Percentiles rank a stretch among this genome's conserved stretches.
Conservation (phyloP, 1,140 invertebrate genomes). For the Anthonomus grandis region DNA sequence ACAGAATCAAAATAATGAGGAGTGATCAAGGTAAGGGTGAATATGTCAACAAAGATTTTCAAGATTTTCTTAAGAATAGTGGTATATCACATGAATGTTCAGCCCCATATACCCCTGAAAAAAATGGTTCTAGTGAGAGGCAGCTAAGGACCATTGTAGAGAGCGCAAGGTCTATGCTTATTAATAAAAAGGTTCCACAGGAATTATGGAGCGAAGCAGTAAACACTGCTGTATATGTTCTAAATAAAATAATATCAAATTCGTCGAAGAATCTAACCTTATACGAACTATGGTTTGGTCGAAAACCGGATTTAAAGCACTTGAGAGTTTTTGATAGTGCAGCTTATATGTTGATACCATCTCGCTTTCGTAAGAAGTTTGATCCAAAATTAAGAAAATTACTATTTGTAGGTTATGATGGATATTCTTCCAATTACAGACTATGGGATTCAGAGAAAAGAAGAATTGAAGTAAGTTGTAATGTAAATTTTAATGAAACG, state of each 20-base stretch:
- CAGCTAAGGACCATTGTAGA: constrained; percentile 45
- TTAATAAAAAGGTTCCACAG: constrained; percentile 42
- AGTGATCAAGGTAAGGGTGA: constrained; percentile 32
- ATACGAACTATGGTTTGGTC: constrained; percentile 29
- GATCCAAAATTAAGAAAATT: constrained; percentile 22
- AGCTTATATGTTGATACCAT: constrained; percentile 33
- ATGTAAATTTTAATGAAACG: constrained; percentile 41
- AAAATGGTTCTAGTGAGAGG: constrained; percentile 49
- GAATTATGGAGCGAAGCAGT: constrained; percentile 52
- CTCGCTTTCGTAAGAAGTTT: constrained; percentile 19
- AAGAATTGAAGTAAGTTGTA: constrained; percentile 32
- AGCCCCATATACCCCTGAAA: constrained; percentile 41
- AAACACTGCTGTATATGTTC: constrained; percentile 42
- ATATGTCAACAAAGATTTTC: constrained; percentile 32
- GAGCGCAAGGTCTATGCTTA: constrained; percentile 45
- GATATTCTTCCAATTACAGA: constrained; percentile 17
- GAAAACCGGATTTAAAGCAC: constrained; percentile 18
- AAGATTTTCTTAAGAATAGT: constrained; percentile 20
- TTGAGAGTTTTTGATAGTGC: constrained; percentile 40
- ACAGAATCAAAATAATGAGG: constrained; percentile 36
- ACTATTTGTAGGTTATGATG: constrained; percentile 26
- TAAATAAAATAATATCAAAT: constrained; percentile 31
- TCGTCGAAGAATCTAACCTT: constrained; percentile 3
- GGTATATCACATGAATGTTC: constrained; percentile 29
- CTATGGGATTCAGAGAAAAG: constrained; percentile 30